phyloP scores from a whole-genome alignment of 2,797 vertebrate species.

The Etheostoma perlongum region DNA sequence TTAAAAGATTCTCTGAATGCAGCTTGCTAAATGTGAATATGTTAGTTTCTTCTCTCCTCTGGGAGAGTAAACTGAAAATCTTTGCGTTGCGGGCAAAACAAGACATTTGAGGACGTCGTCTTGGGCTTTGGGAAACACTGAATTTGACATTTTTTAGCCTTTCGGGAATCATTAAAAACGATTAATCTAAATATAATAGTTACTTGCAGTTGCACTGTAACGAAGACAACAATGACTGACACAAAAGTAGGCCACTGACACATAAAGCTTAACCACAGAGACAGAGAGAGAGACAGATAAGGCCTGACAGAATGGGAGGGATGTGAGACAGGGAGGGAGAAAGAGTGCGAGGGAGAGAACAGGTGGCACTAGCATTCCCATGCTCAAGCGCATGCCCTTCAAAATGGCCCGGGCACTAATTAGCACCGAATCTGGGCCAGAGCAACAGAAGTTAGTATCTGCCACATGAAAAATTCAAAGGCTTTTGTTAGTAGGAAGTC shows the following conservation, averaged over 20 bases:
- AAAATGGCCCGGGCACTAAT: conserved; percentile 77
- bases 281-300: conserved; percentile 28
- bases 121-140: no score
- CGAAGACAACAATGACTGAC: background rate
- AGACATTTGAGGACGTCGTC: no score
- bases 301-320: conserved; percentile 10
- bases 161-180: no score
- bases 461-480: conserved; percentile 79
- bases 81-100: no score
- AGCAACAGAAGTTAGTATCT: conserved; percentile 74
- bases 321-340: conserved; percentile 7
- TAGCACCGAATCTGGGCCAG: conserved; percentile 81
- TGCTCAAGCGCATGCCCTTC: conserved; percentile 60
- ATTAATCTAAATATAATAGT: no score
- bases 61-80: no score
- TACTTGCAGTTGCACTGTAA: background rate
- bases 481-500: conserved; percentile 66
- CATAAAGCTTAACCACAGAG: background rate
- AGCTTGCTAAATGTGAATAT: no score
- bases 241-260: conserved; percentile 40
- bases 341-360: conserved; percentile 47
- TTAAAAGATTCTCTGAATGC: no score
- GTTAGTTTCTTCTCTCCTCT: no score
- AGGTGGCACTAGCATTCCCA: conserved; percentile 69
- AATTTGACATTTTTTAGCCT: no score